These are phyloP conservation scores for Phalacrocorax pelagicus DNA, from an alignment of 2,113 vertebrate species.

Conservation along the genomic window DNA sequence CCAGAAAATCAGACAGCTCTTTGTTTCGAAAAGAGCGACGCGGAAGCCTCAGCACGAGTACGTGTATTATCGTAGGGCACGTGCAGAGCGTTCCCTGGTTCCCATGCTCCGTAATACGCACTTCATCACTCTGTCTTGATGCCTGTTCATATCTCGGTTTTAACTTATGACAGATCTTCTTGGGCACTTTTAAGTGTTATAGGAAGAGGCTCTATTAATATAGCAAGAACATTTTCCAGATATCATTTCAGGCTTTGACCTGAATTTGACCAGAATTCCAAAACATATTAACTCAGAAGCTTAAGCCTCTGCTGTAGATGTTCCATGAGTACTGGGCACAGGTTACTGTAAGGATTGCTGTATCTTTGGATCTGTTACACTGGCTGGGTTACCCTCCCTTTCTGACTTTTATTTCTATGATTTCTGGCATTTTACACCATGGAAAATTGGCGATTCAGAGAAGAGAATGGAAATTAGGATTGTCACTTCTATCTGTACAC, in stretches of 20 bases:
- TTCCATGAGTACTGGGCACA: not conserved
- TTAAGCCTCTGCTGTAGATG: not conserved
- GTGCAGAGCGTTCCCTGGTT: not conserved
- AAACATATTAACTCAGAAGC: not conserved
- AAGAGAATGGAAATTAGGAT: not conserved
- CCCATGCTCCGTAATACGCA: not conserved
- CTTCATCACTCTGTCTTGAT: not conserved
- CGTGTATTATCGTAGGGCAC: not conserved
- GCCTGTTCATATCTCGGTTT: not conserved
- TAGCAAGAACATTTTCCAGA: not conserved
- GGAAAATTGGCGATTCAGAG: not conserved
- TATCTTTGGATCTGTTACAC: not conserved
- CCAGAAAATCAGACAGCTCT: not conserved
- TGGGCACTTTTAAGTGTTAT: not conserved
- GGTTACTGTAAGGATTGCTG: not conserved
- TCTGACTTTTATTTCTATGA: not conserved
- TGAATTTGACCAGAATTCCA: not conserved
- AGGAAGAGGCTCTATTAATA: not conserved
- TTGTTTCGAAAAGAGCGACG: not conserved
- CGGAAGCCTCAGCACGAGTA: not conserved
- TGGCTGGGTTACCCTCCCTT: not conserved
- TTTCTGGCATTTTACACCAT: not conserved
- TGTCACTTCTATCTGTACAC: not conserved
- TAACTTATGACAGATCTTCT: not conserved
- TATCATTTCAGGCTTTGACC: not conserved